A percentile compares a stretch with the other conserved stretches of the same genome.
These are phyloP conservation scores for Argyresthia goedartella DNA, from an alignment of 2,888 invertebrate species.

Conservation along the genomic window DNA sequence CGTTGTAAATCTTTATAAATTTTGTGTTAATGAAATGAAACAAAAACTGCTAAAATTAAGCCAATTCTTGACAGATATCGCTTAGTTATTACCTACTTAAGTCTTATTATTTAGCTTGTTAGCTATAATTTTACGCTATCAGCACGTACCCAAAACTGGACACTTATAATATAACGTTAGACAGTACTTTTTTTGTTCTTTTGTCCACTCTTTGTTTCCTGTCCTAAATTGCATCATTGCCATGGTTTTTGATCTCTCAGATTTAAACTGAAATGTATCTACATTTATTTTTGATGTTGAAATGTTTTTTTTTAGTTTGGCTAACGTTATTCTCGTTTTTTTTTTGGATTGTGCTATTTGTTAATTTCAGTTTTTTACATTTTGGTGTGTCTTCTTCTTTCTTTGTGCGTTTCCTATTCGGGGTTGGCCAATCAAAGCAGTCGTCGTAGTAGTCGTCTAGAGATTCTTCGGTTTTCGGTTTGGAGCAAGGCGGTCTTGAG, in stretches of 20 bases:
- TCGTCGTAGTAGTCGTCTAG: background rate
- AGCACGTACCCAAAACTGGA: too few relatives aligned
- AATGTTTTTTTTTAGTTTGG: background rate
- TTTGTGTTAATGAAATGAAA: too few relatives aligned
- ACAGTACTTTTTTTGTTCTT: conserved; percentile 12
- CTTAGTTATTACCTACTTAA: too few relatives aligned
- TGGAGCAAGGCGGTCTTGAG: background rate
- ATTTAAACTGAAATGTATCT: background rate
- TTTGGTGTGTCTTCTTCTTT: background rate
- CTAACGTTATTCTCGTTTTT: background rate
- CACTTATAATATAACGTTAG: conserved; percentile 13
- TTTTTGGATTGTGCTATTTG: background rate
- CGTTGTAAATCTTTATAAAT: too few relatives aligned
- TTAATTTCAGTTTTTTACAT: background rate
- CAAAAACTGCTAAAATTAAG: too few relatives aligned
- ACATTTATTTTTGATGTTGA: background rate
- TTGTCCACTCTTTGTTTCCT: conserved; percentile 11
- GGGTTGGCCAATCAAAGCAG: background rate
- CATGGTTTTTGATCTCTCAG: conserved; percentile 32
- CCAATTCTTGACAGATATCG: too few relatives aligned
- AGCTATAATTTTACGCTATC: too few relatives aligned
- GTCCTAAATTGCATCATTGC: conserved; percentile 1
- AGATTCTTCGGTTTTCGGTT: background rate
- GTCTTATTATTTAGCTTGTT: too few relatives aligned
- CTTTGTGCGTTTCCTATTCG: background rate